Base-by-base conservation (phyloP, 2,113 vertebrate genomes). In the Isichthys henryi region DNA sequence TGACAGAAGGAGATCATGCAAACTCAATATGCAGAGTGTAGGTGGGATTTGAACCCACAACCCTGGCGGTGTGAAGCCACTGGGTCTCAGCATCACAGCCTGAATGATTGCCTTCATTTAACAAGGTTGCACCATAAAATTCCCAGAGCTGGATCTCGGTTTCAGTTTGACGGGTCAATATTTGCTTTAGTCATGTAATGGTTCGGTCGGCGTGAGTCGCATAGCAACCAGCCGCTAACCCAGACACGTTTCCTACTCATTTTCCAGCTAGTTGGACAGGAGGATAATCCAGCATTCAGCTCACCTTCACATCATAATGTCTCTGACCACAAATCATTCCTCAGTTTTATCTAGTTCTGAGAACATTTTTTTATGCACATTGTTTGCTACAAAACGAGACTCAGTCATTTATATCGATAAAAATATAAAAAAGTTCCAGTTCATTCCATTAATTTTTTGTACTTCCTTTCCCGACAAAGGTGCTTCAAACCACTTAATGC, bases 111-210 rank as follows among this genome's bases (percentile, higher is more conserved):
- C 31, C 74, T 43, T 80, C 17, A 80, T 80, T 80, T 80, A 39
- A 80, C 6, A 1, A 35, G 74, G 74, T 39, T 27, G 62, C 62
- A 70, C 62, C 62, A 70, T 70, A 70, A 31, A 70, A 70, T 70
- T 70, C 62, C 62, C 62, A 13, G n/a, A 70, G 62, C 62, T 80
- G 35, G 74, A 80, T 39, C 74, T 19, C 17, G 15, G 74, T 17
- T 80, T 80, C 74, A 80, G 74, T 17, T 80, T 80, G 74, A 39
- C 39, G 31, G 74, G 74, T 80, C 74, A 80, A 80, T 80, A 80
- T 80, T 80, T 80, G 74, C 74, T 70, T 31, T 70, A 70, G 62
- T 70, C 62, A 70, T 70, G n/a, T 70, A 70, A 70, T 70, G n/a
- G 62, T 31, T 80, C 31, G 35, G 74, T 80, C 74, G 6, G 35